Evolutionary conservation across 2,113 vertebrate species (phyloP), one percentile per base, ranked within the genome.

Genomic region (Mesembrinibis cayennensis): DNA sequence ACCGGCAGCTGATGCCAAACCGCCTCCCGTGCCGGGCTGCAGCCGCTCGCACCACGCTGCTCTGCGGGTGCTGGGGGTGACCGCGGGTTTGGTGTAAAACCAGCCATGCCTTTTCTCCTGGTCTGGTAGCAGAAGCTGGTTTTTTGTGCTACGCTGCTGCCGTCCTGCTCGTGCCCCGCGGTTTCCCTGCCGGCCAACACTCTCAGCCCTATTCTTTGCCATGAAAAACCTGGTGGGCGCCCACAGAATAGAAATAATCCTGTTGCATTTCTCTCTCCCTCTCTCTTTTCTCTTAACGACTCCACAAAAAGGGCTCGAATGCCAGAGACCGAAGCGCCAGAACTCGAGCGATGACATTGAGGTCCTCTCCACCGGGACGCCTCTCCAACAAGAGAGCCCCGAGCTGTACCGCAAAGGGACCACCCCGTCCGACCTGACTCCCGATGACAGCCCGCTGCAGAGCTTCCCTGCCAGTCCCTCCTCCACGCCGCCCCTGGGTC

Each of bases 361-460:
- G 98, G 99, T 99, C 66, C 98, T 99, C 72, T 99, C 99, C 91
- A 99, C 99, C 0, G 99, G 98, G 91, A 99, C 98, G 0, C 98
- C 98, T 10, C 96, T 98, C 52, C 98, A 97, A 47, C 98, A 98
- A 42, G 99, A 99, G 97, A 99, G 99, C 97, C 99, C 99, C 1
- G 99, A 99, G 98, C 98, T 99, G 95, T 99, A 99, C 98, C 98
- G 99, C 77, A 99, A 99, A 45, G 99, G 99, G 81, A 99, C 99
- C 80, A 99, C 99, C 10, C 99, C 99, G 5, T 99, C 99, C 4
- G 99, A 99, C 87, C 98, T 99, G 85, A 99, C 98, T 20, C 99
- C 99, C 0, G 99, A 99, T 0, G 98, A 99, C 97, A 99, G 99
- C 97, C 99, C 99, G 2, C 97, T 98, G 97, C 98, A 99, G 95